A percentile compares a stretch with the other conserved stretches of the same genome.
These are phyloP conservation scores for Eucera pruinosa DNA, from an alignment of 2,888 invertebrate genomes.

Conservation along the genomic window DNA sequence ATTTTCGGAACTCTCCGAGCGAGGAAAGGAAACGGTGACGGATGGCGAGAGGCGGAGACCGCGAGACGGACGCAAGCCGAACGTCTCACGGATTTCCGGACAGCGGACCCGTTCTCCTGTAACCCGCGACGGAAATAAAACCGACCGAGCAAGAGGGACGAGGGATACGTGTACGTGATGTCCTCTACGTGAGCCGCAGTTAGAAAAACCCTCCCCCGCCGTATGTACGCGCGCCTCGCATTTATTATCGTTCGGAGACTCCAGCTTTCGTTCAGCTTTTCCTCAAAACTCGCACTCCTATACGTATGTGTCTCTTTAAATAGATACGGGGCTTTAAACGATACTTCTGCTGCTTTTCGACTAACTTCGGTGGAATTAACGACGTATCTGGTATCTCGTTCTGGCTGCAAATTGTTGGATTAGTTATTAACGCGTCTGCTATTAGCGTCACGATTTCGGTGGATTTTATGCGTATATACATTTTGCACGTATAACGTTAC, in stretches of 20 bases:
- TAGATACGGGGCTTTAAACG: no score
- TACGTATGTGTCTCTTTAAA: no score
- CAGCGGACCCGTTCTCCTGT: conserved; percentile 39
- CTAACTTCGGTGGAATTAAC: no score
- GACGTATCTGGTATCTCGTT: no score
- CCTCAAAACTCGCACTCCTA: neutral
- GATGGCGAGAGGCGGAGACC: conserved; percentile 7
- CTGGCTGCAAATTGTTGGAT: no score
- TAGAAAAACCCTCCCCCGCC: conserved; percentile 35
- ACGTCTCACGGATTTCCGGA: conserved; percentile 68
- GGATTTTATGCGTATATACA: no score
- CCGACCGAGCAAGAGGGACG: neutral
- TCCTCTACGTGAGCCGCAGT: conserved; percentile 52
- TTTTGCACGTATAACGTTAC: no score
- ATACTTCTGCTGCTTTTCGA: no score
- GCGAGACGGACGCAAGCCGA: conserved; percentile 49
- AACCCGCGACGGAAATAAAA: conserved; percentile 66
- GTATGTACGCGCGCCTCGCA: conserved; percentile 9
- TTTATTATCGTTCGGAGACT: conserved; percentile 37
- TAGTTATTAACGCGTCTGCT: no score
- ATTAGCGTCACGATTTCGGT: no score
- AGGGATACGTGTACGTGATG: conserved; percentile 44
- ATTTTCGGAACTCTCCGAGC: conserved; percentile 53
- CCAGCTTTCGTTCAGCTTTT: conserved; percentile 11
- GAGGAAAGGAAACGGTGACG: conserved; percentile 42